phyloP scores from a whole-genome alignment of 2,797 vertebrate species.

The Austrolebias charrua region DNA sequence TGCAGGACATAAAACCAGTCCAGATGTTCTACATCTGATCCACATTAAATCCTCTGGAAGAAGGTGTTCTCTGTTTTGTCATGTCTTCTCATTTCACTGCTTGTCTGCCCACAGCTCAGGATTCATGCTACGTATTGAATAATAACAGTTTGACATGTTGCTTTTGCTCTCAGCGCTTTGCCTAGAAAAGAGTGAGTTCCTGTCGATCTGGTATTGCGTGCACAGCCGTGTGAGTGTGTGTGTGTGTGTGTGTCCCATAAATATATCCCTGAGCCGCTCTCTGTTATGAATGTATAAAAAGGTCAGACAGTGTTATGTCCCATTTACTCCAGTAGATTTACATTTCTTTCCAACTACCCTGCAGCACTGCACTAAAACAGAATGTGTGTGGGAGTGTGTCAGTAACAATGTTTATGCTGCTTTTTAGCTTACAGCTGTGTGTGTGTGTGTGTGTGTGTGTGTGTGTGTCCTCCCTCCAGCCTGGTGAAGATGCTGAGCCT shows the following conservation, averaged over 20 bases:
- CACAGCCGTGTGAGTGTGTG: background rate
- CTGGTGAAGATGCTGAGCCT: constrained; percentile 67
- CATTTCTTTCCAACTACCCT: constrained; percentile 30
- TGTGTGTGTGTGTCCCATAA: constrained; percentile 18
- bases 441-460: no score
- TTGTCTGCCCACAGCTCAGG: constrained; percentile 33
- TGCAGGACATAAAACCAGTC: constrained; percentile 11
- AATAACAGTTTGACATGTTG: constrained; percentile 37
- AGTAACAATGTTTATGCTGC: constrained; percentile 16
- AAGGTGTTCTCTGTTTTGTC: constrained; percentile 14
- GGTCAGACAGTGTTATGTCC: constrained; percentile 42
- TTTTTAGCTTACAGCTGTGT: constrained; percentile 16
- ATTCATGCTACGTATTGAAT: constrained; percentile 47
- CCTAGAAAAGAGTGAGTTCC: constrained; percentile 24
- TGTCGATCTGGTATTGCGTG: background rate
- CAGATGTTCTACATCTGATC: constrained; percentile 42
- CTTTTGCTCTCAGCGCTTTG: constrained; percentile 40
- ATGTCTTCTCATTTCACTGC: constrained; percentile 6
- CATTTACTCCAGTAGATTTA: constrained; percentile 37
- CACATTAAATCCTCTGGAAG: constrained; percentile 40
- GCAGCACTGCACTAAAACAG: constrained; percentile 11
- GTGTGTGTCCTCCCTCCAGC: constrained; percentile 17
- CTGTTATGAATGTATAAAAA: constrained; percentile 57
- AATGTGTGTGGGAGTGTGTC: background rate
- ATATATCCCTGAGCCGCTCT: constrained; percentile 33